phyloP scores from a whole-genome alignment of 1,140 invertebrate species.

The Drosophila ironensis region DNA sequence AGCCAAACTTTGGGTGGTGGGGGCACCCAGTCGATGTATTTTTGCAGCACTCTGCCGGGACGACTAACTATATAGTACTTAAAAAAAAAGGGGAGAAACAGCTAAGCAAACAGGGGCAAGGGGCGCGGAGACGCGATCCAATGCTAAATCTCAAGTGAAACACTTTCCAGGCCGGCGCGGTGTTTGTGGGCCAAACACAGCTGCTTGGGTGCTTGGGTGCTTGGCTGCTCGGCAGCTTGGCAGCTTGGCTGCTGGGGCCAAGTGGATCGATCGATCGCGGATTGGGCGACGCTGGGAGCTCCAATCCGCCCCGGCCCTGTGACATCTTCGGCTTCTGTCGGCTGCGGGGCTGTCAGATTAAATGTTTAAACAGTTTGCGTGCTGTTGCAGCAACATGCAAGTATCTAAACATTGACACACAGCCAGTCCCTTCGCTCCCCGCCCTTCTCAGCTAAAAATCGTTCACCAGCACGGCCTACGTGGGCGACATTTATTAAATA shows the following conservation, averaged over 20 bases:
- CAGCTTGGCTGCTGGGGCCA: no score
- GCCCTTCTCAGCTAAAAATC: constrained; percentile 58
- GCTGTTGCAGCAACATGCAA: constrained; percentile 63
- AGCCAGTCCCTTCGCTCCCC: constrained; percentile 12
- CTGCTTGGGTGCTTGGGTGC: no score
- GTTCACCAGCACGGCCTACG: constrained; percentile 41
- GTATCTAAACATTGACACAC: constrained; percentile 64
- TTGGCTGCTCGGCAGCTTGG: no score
- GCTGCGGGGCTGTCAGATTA: constrained; percentile 67
- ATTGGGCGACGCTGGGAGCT: constrained; percentile 10
- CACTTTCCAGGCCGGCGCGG: constrained; percentile 1
- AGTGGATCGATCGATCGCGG: constrained; percentile 22
- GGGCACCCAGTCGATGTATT: neutral
- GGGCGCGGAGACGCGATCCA: constrained; percentile 13
- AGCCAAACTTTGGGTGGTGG: constrained; percentile 12
- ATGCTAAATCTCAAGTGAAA: constrained; percentile 74
- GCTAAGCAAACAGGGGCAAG: constrained; percentile 46
- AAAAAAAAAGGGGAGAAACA: no score
- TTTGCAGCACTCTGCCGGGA: constrained; percentile 35
- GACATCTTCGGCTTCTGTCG: constrained; percentile 57
- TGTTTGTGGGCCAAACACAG: constrained; percentile 73
- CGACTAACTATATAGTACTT: no score
- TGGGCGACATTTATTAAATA: constrained; percentile 65
- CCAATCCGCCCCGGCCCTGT: constrained; percentile 20
- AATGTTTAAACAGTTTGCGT: constrained; percentile 76